These are phyloP conservation scores for Rhynchopsitta pachyrhyncha DNA, from an alignment of 2,113 vertebrate species.

Conservation along the genomic window DNA sequence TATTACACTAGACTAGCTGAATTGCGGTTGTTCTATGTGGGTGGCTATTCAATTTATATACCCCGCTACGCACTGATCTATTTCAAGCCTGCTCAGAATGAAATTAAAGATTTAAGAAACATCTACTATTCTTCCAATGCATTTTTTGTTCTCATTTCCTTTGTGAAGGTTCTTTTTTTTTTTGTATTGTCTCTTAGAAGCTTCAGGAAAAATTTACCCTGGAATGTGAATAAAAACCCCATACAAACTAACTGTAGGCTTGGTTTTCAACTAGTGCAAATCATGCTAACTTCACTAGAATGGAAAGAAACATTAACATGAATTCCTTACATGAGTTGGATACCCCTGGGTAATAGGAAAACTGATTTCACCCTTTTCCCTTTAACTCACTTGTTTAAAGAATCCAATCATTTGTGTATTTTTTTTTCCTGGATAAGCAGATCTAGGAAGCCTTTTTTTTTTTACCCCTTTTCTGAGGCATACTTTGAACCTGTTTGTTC, in stretches of 20 bases:
- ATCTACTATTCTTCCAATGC: not conserved
- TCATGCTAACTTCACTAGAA: not conserved
- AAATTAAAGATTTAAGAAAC: not conserved
- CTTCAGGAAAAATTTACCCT: not conserved
- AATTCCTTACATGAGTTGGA: not conserved
- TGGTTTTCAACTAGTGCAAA: not conserved
- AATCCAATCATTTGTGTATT: rapidly evolving
- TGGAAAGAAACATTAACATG: not conserved
- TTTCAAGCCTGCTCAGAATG: not conserved
- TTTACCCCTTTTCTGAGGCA: not conserved
- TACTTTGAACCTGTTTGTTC: not conserved
- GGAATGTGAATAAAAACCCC: not conserved
- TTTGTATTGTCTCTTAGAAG: not conserved
- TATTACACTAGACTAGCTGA: not conserved
- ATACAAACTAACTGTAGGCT: not conserved
- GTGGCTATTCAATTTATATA: not conserved
- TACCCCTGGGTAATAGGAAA: not conserved
- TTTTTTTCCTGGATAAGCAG: not conserved
- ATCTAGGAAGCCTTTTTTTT: not conserved
- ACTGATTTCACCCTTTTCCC: not conserved
- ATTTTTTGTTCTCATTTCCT: not conserved
- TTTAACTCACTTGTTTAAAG: not conserved
- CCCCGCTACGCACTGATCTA: not conserved
- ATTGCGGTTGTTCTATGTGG: not conserved
- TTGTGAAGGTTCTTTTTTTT: not conserved